A percentile compares a stretch with the other conserved stretches of the same genome.
phyloP scores from a whole-genome alignment of 2,797 vertebrate genomes.

The Tiaroga cobitis region DNA sequence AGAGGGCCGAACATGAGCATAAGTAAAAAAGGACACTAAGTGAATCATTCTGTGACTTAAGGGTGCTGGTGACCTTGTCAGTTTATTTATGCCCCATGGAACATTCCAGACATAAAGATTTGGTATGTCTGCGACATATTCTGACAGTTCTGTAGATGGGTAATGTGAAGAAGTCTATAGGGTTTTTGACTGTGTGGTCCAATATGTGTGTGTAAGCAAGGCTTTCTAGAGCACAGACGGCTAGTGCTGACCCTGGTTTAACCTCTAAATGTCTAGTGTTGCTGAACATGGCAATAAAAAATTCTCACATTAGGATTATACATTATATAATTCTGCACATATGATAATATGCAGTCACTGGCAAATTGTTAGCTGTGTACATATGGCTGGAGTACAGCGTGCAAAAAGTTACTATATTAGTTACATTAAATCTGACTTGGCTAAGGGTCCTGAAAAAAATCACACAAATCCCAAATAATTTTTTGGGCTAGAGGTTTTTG shows the following conservation, averaged over 20 bases:
- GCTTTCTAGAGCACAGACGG: constrained; percentile 10
- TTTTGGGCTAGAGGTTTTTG: not conserved
- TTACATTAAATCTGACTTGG: not conserved
- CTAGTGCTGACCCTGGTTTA: constrained; percentile 23
- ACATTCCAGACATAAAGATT: constrained; percentile 2
- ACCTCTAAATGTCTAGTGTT: not conserved
- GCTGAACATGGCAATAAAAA: constrained; percentile 34
- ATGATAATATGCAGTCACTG: not conserved
- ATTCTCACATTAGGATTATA: constrained; percentile 10
- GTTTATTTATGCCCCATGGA: constrained; percentile 8
- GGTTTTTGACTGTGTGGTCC: constrained; percentile 31
- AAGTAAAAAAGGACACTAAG: constrained; percentile 46
- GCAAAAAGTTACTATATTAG: constrained; percentile 1
- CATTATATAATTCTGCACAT: constrained; percentile 28
- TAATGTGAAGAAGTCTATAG: constrained; percentile 20
- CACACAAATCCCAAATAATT: not conserved
- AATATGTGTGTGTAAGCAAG: constrained; percentile 28
- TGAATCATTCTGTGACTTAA: constrained; percentile 49
- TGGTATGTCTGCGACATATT: constrained; percentile 7
- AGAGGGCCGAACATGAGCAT: constrained; percentile 57
- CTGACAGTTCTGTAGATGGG: constrained; percentile 19
- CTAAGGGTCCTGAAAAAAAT: not conserved
- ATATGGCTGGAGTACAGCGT: not conserved
- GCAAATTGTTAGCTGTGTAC: not conserved
- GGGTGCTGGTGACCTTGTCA: constrained; percentile 46